These are phyloP conservation scores for Agrotis exclamationis DNA, from an alignment of 2,888 invertebrate species.

Conservation along the genomic window DNA sequence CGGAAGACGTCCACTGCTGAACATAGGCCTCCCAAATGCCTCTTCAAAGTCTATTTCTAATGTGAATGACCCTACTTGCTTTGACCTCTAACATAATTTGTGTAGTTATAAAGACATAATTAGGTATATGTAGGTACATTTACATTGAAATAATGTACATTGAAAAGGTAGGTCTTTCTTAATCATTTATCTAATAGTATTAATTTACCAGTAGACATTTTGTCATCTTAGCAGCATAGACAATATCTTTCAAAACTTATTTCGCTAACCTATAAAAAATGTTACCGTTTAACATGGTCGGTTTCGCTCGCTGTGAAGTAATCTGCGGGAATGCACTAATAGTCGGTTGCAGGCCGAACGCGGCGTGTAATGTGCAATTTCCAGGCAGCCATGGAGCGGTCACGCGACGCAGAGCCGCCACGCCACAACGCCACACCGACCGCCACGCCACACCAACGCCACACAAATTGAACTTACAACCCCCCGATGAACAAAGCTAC, in stretches of 20 bases:
- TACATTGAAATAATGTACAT: neutral
- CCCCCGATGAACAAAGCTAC: constrained; percentile 10
- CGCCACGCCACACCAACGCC: constrained; percentile 31
- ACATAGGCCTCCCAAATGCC: no score
- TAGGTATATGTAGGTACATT: no score
- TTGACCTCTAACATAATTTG: neutral
- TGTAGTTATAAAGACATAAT: neutral
- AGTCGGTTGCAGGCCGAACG: constrained; percentile 83
- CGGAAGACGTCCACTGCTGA: no score
- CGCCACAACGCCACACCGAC: constrained; percentile 20
- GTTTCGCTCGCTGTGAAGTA: constrained; percentile 87
- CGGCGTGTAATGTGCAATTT: constrained; percentile 89
- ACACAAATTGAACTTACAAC: constrained; percentile 19
- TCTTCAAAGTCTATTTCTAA: neutral
- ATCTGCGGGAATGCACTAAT: constrained; percentile 89
- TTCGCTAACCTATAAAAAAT: constrained; percentile 77
- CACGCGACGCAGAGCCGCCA: constrained; percentile 80
- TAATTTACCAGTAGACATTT: constrained; percentile 37
- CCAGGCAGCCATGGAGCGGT: constrained; percentile 81
- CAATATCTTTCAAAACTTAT: constrained; percentile 66
- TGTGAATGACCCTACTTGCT: constrained; percentile 4
- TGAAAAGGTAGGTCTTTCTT: neutral
- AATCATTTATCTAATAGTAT: neutral
- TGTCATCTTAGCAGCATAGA: constrained; percentile 54
- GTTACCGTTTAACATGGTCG: constrained; percentile 84